Evolutionary conservation across 2,888 invertebrate species (phyloP).

Genomic region (Nephrotoma guestfalica): DNA sequence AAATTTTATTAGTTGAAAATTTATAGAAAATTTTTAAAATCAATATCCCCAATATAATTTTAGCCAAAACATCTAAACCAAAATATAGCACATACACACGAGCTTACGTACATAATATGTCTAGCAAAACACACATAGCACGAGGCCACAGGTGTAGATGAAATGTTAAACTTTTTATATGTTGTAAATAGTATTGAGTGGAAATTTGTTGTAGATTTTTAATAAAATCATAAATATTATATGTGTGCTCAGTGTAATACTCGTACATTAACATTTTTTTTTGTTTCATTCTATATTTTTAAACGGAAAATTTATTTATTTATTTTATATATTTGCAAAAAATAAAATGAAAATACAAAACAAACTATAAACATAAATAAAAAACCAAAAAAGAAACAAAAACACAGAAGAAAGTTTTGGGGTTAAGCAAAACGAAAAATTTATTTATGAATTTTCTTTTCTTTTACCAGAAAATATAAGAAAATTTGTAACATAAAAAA

Average conservation of each 20-base stretch:
- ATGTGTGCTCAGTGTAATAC: background rate
- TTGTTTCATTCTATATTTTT: background rate
- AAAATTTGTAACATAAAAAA: background rate
- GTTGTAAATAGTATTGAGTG: background rate
- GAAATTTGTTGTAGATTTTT: background rate
- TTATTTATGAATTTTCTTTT: background rate
- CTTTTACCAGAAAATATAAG: background rate
- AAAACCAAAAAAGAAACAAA: background rate
- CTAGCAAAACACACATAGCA: background rate
- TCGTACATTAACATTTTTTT: background rate
- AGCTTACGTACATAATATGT: background rate
- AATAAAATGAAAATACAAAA: background rate
- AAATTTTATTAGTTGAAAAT: background rate
- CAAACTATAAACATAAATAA: background rate
- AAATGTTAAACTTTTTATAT: slow-evolving; percentile 2
- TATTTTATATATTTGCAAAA: background rate
- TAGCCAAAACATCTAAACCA: background rate
- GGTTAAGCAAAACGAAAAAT: background rate
- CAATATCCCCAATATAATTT: background rate
- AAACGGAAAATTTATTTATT: background rate
- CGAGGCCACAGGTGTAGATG: slow-evolving; percentile 1
- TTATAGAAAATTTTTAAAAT: background rate
- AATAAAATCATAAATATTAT: background rate
- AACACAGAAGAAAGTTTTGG: background rate
- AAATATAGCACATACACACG: background rate